Base-by-base conservation (phyloP, 30 jellyfish, hydroid and myxozoan genomes). In the Chironex yamaguchii region DNA sequence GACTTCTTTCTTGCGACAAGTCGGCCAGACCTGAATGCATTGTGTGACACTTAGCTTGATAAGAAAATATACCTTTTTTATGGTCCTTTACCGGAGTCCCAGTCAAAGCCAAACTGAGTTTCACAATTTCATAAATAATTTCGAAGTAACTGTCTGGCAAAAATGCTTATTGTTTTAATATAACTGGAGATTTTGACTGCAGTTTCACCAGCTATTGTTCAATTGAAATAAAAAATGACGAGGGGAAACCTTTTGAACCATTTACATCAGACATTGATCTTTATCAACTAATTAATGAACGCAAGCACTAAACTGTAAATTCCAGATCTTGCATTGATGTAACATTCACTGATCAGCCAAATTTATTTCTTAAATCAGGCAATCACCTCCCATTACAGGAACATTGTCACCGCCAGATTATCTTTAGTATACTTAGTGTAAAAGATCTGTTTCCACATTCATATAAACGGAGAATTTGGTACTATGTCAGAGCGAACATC, bases 71-170 rank as follows among this genome's bases (percentile, higher is more conserved):
- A 67, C n/a, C 26, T 66, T 29, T 36, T 82, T 82, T 65, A 77
- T 51, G 6, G 49, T 82, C 33, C 66, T 82, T 33, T 35, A 67
- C 52, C 0, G 92, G 54, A 42, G 92, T 67, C 85, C 92, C 86
- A 82, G 92, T 26, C 92, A 82, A 77, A 66, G 86, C 78, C 81
- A 81, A 1, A 13, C 17, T 81, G 91, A 81, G 65, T 81, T 63
- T 27, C 84, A 81, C 36, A 79, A 48, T 22, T 66, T 82, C 78
- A 65, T 66, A n/a, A n/a, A n/a, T n/a, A 54, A 28, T 54, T 54
- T 54, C 31, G 25, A 54, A n/a, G 71, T 54, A n/a, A 32, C 71
- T 54, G 21, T 54, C 71, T 32, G 25, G 71, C 21, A 54, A 54
- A 54, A 54, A 54, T 54, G 31, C 71, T 32, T 54, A n/a, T 54